These are phyloP conservation scores for Lasioglossum vierecki DNA, from an alignment of 2,888 invertebrate genomes.

Conservation along the genomic window DNA sequence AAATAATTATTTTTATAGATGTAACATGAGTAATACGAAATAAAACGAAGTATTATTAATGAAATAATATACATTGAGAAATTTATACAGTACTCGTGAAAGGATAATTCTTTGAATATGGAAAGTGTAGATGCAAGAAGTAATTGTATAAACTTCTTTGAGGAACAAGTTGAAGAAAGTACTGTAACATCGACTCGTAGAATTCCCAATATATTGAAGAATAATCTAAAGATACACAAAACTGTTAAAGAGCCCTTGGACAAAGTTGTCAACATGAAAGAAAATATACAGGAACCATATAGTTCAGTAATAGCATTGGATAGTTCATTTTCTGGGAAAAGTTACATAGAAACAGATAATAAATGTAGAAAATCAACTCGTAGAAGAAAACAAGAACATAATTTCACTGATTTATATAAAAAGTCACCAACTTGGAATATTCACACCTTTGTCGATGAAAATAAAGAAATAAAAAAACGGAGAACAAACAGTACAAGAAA, in stretches of 20 bases:
- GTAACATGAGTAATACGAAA: not conserved
- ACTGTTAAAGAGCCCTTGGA: not conserved
- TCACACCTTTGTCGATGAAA: not conserved
- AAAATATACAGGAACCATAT: not conserved
- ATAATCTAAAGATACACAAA: slow-evolving; percentile 15
- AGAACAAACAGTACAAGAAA: not conserved
- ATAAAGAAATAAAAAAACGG: not conserved
- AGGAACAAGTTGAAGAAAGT: not conserved
- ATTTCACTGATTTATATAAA: slow-evolving; percentile 5
- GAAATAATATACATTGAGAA: slow-evolving; percentile 6
- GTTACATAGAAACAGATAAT: not conserved
- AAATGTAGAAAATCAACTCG: slow-evolving; percentile 14
- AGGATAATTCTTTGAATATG: not conserved
- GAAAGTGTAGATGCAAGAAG: not conserved
- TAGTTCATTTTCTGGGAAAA: not conserved
- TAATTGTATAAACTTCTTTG: not conserved
- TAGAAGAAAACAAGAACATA: slow-evolving; percentile 57
- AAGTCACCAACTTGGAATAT: slow-evolving; percentile 18
- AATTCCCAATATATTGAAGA: slow-evolving; percentile 64
- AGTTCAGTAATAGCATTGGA: not conserved
- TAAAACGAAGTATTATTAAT: not conserved
- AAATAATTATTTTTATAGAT: slow-evolving; percentile 22
- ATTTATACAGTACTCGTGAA: not conserved
- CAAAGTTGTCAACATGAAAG: not conserved
- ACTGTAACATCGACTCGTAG: slow-evolving; percentile 33